These are phyloP conservation scores for Elysia chlorotica DNA, from an alignment of 1,140 invertebrate species.

Conservation along the genomic window DNA sequence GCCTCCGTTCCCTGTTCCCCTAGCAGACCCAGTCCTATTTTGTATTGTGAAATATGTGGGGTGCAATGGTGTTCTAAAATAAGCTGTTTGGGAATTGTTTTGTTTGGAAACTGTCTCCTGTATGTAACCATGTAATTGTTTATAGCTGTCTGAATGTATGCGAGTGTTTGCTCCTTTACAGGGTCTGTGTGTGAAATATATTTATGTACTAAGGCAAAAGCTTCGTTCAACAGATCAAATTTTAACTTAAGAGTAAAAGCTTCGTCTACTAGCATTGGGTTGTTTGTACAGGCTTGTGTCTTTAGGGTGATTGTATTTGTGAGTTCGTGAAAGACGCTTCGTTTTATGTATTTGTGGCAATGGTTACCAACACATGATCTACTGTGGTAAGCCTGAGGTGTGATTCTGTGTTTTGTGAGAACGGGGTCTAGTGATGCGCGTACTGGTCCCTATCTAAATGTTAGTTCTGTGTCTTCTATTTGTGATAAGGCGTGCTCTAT, in stretches of 20 bases:
- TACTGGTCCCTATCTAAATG: not conserved
- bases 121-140: not conserved
- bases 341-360: constrained; percentile 12
- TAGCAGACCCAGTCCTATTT: not conserved
- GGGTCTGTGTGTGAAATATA: not conserved
- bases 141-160: not conserved
- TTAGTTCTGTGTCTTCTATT: not conserved
- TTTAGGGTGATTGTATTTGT: not conserved
- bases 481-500: not conserved
- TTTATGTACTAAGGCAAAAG: not conserved
- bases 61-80: not conserved
- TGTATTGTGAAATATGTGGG: not conserved
- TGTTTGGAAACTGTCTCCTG: not conserved
- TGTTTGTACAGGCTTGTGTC: not conserved
- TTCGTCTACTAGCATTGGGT: not conserved
- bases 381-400: constrained; percentile 14
- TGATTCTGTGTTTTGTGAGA: constrained; percentile 1
- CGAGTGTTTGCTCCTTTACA: not conserved
- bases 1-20: not conserved
- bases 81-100: not conserved
- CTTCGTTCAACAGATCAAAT: not conserved
- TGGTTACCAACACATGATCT: constrained; percentile 13
- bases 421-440: not conserved
- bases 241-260: not conserved
- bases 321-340: not conserved